phyloP scores from a whole-genome alignment of 2,888 invertebrate genomes.

The Orthosia incerta region DNA sequence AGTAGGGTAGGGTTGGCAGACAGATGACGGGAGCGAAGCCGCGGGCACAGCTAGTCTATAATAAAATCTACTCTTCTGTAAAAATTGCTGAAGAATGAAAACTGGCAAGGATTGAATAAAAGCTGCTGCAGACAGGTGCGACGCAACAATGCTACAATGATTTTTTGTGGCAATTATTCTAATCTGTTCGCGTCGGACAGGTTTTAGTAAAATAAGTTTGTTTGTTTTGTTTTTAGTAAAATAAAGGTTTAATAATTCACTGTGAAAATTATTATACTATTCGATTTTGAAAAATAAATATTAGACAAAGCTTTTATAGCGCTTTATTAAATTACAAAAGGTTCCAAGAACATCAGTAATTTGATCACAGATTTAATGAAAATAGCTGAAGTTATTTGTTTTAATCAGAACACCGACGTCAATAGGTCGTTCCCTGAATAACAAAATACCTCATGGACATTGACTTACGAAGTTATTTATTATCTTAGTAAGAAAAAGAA shows the following conservation, averaged over 20 bases:
- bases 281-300: neutral
- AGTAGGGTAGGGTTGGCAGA: too few relatives aligned
- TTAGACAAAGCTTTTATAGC: neutral
- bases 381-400: slow-evolving; percentile 30
- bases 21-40: too few relatives aligned
- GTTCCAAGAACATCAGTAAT: slow-evolving; percentile 5
- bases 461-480: slow-evolving; percentile 9
- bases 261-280: neutral
- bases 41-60: too few relatives aligned
- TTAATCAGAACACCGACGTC: slow-evolving; percentile 10
- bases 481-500: neutral
- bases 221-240: too few relatives aligned
- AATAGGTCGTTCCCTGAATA: slow-evolving; percentile 8
- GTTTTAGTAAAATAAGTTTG: too few relatives aligned
- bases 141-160: neutral
- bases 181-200: neutral
- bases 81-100: neutral
- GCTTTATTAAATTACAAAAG: slow-evolving; percentile 8
- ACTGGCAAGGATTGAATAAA: neutral
- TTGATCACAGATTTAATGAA: slow-evolving; percentile 31
- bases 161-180: neutral
- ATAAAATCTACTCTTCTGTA: neutral
- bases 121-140: neutral
- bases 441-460: slow-evolving; percentile 9
- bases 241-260: too few relatives aligned